Base-by-base conservation (phyloP, 2,113 vertebrate genomes). In the Cyphomyrus plagiostoma region DNA sequence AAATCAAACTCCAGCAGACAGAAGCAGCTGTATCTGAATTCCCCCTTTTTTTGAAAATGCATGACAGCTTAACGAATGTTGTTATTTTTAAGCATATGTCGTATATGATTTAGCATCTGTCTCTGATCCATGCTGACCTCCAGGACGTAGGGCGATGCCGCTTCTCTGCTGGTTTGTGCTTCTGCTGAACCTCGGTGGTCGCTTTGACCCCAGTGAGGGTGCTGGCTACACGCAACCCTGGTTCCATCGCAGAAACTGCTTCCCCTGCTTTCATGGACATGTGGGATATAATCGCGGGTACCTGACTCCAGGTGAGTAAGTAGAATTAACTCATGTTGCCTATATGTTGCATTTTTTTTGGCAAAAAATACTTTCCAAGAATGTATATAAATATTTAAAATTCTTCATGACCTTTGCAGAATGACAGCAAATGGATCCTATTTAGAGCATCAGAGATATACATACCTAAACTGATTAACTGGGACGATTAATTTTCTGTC, bases 171-270 rank as follows among this genome's bases (percentile, higher is more conserved):
- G 52, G 87, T 8, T 83, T 6, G 91, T 94, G 91, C 17, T 94
- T 9, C 90, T 96, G 0, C 93, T 95, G 91, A 94, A 92, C 88
- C 49, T 93, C 0, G 93, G 93, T 9, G 30, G 91, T 13, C 89
- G 93, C 89, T 90, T 93, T 2, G 87, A 89, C 89, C 88, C 94
- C 90, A 91, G 89, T 13, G 87, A 91, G 0, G 88, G 89, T 0
- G 84, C 92, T 0, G 91, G 93, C 17, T 90, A 90, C 56, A 89
- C 90, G 0, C 92, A 94, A 88, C 95, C 95, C 91, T 94, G 90
- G 90, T 96, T 95, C 91, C 92, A 94, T 26, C 95, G 96, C 94
- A 95, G 95, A 23, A 95, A 90, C 94, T 97, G 97, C 92, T 96
- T 95, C 89, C 95, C 95, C 7, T 97, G 97, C 53, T 90, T 90